These are phyloP conservation scores for Dolichallabes microphthalmus DNA, from an alignment of 2,113 vertebrate species.

Conservation along the genomic window DNA sequence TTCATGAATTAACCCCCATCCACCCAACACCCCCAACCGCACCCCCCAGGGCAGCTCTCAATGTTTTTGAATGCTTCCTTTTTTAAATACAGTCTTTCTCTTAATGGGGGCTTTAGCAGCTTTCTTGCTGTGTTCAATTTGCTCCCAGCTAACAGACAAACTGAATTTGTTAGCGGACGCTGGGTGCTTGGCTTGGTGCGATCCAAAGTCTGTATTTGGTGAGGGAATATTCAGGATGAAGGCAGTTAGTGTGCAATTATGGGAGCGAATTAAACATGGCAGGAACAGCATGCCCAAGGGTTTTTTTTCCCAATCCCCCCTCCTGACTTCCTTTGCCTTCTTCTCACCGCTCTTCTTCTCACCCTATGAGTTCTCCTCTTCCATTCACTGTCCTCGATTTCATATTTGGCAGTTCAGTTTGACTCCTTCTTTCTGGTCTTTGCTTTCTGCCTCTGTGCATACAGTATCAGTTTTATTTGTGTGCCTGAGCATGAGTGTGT, in stretches of 20 bases:
- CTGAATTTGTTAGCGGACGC: conserved; percentile 59
- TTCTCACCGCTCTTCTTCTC: conserved; percentile 23
- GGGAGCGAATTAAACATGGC: conserved; percentile 72
- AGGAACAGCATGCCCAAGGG: conserved; percentile 64
- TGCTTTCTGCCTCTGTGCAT: neutral
- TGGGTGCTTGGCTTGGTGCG: conserved; percentile 35
- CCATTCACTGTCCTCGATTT: conserved; percentile 34
- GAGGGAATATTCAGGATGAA: conserved; percentile 52
- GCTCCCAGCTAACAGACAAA: conserved; percentile 64
- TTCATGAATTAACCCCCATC: conserved; percentile 42
- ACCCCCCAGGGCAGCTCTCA: conserved; percentile 59
- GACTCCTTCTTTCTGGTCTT: neutral
- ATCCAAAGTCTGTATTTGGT: conserved; percentile 63
- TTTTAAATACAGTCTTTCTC: conserved; percentile 46
- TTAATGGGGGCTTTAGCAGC: conserved; percentile 48
- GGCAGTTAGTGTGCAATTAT: conserved; percentile 72
- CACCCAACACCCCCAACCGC: conserved; percentile 12
- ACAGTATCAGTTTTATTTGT: conserved; percentile 39
- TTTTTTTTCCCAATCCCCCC: conserved; percentile 40
- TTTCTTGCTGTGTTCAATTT: conserved; percentile 53
- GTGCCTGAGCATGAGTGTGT: conserved; percentile 26
- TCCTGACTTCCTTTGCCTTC: conserved; percentile 18
- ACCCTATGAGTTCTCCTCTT: conserved; percentile 22
- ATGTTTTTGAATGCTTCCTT: conserved; percentile 52
- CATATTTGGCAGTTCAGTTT: conserved; percentile 40